Base-by-base conservation (phyloP, 2,888 invertebrate genomes). In the Latrodectus elegans region DNA sequence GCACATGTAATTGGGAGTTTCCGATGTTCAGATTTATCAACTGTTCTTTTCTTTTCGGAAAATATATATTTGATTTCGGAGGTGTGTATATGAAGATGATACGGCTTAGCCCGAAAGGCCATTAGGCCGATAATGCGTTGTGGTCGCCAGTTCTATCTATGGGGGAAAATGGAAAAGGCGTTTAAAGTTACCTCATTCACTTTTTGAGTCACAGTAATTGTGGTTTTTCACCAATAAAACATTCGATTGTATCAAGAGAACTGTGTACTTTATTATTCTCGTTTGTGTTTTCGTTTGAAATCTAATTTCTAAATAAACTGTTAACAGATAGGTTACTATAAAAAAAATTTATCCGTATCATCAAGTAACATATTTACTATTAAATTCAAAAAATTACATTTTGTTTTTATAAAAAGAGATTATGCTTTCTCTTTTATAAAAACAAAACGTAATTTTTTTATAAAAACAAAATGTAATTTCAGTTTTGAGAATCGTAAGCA, bases 81-180 rank as follows among this genome's bases (percentile, higher is more conserved):
- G 80, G 86, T 70, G 86, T 60, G n/a, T 60, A 6, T 60, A 11
- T 38, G n/a, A 76, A 73, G 68, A 73, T 84, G 86, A 75, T 81
- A 76, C 81, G 49, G 60, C 38, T 71, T 80, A 76, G 71, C 10
- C 53, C 81, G 26, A 75, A 64, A n/a, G 55, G 22, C 74, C 22
- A 49, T 70, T 70, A 49, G 38, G 70, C 70, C 9, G 49, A n/a
- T 70, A 70, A 60, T 60, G n/a, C n/a, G 12, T n/a, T n/a, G 60
- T 60, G n/a, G 60, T n/a, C n/a, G 8, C 12, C 14, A 9, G 15
- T 60, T n/a, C 6, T n/a, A 60, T 55, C 55, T 55, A 55, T 55
- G 11, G 12, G 10, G 10, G 14, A 6, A 60, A n/a, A n/a, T 60
- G 14, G 60, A n/a, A 15, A 15, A 15, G 60, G 9, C 11, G 12